Evolutionary conservation across 2,888 invertebrate species (phyloP).

Genomic region (Himalopsyche tibetana): DNA sequence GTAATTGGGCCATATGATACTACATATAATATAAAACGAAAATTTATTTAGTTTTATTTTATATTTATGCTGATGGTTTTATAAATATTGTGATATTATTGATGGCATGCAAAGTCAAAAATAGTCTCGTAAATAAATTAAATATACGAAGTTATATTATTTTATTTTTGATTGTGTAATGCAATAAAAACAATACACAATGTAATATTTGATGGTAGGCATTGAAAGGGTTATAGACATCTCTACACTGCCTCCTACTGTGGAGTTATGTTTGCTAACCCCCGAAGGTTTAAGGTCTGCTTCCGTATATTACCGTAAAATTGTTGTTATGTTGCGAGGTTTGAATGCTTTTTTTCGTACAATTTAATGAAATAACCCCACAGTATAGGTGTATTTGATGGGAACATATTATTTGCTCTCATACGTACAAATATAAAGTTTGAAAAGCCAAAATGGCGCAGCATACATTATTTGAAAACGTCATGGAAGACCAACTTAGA

Average conservation of each 20-base stretch:
- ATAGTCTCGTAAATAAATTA: no score
- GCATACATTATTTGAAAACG: not conserved
- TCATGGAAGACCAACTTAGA: no score
- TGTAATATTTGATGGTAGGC: not conserved
- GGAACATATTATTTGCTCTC: constrained; percentile 14
- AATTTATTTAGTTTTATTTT: no score
- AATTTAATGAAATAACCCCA: constrained; percentile 60
- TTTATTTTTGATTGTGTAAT: no score
- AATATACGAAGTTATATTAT: no score
- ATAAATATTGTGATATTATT: no score
- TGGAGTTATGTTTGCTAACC: constrained; percentile 49
- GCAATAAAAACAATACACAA: no score
- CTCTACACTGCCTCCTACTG: not conserved
- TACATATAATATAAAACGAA: no score
- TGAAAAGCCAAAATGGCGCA: constrained; percentile 16
- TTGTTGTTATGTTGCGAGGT: constrained; percentile 55
- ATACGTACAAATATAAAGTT: constrained; percentile 30
- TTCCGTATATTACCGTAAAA: constrained; percentile 59
- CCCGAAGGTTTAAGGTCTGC: constrained; percentile 53
- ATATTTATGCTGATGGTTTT: no score
- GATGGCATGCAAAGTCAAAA: no score
- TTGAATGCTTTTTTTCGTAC: constrained; percentile 59
- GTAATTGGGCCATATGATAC: no score
- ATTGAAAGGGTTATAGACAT: not conserved
- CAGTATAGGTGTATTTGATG: constrained; percentile 53